Evolutionary conservation across 2,888 invertebrate genomes (phyloP).

Genomic region (Andrena chrysosceles): DNA sequence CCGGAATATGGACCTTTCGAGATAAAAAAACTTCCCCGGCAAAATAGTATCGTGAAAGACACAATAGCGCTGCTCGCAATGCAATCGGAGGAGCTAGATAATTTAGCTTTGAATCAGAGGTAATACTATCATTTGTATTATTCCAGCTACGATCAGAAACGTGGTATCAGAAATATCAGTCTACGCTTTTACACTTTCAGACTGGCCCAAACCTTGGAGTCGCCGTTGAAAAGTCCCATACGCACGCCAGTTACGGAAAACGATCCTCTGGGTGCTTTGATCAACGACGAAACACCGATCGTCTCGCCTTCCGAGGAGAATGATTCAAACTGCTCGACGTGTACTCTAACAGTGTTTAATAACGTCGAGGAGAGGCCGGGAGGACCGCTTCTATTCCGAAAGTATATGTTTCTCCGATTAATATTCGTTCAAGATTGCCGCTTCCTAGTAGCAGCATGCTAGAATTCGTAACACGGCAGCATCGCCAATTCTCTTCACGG

Average conservation of each 20-base stretch:
- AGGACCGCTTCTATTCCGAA: conserved; percentile 83
- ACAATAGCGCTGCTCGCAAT: conserved; percentile 73
- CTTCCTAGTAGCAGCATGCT: background rate
- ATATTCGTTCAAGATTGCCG: background rate
- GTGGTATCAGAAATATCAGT: no score
- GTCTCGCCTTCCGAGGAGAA: conserved; percentile 84
- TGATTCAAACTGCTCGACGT: conserved; percentile 84
- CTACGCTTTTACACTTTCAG: conserved; percentile 55
- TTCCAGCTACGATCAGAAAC: no score
- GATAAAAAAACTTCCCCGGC: conserved; percentile 81
- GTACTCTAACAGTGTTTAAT: conserved; percentile 82
- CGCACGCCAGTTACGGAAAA: conserved; percentile 95
- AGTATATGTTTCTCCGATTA: conserved; percentile 67
- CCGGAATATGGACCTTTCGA: conserved; percentile 81
- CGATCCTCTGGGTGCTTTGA: conserved; percentile 95
- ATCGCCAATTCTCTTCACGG: background rate
- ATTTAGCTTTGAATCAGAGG: conserved; percentile 78
- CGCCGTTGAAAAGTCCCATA: conserved; percentile 83
- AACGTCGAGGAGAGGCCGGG: conserved; percentile 82
- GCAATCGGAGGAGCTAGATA: conserved; percentile 79
- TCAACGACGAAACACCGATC: conserved; percentile 83
- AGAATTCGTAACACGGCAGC: background rate
- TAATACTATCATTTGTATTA: conserved; percentile 51
- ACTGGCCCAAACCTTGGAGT: conserved; percentile 78
- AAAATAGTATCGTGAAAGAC: conserved; percentile 83